phyloP scores from a whole-genome alignment of 1,140 invertebrate species.

The Drosophila equinoxialis region DNA sequence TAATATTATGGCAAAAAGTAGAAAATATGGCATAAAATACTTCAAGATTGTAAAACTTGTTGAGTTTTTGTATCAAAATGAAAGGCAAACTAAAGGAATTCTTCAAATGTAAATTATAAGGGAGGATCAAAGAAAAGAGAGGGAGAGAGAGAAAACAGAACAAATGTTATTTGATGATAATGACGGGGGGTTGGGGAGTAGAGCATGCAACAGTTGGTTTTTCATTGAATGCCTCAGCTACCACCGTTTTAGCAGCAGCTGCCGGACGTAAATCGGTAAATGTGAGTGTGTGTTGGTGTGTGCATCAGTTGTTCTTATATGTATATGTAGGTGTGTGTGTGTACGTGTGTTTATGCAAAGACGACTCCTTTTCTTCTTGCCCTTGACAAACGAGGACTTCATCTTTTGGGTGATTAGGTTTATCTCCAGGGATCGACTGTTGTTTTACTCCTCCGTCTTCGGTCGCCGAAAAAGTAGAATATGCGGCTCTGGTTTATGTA shows the following conservation, averaged over 20 bases:
- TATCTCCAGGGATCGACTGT: not conserved
- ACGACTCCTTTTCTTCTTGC: slow-evolving; percentile 16
- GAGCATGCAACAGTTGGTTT: slow-evolving; percentile 49
- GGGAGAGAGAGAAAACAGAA: not conserved
- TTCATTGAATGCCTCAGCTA: slow-evolving; percentile 19
- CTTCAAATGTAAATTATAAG: slow-evolving; percentile 5
- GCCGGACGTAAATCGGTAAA: slow-evolving; percentile 33
- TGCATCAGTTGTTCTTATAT: slow-evolving; percentile 8
- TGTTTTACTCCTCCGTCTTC: slow-evolving; percentile 64
- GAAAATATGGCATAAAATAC: slow-evolving; percentile 9
- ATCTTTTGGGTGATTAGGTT: not conserved
- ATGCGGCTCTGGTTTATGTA: slow-evolving; percentile 93
- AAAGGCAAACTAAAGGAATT: not conserved
- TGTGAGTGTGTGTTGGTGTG: slow-evolving; percentile 16
- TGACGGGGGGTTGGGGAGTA: not conserved
- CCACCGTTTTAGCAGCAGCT: slow-evolving; percentile 45
- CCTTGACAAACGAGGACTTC: slow-evolving; percentile 1
- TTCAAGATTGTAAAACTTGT: not conserved
- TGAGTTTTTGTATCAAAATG: not conserved
- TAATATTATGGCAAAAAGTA: slow-evolving; percentile 5
- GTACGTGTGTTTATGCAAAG: not conserved
- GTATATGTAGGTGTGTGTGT: slow-evolving; percentile 14
- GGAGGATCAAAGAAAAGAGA: slow-evolving; percentile 10
- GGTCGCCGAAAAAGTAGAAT: slow-evolving; percentile 86
- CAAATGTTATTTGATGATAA: not conserved